These are phyloP conservation scores for Doris montereyensis DNA, from an alignment of 2,888 invertebrate genomes.

Conservation along the genomic window DNA sequence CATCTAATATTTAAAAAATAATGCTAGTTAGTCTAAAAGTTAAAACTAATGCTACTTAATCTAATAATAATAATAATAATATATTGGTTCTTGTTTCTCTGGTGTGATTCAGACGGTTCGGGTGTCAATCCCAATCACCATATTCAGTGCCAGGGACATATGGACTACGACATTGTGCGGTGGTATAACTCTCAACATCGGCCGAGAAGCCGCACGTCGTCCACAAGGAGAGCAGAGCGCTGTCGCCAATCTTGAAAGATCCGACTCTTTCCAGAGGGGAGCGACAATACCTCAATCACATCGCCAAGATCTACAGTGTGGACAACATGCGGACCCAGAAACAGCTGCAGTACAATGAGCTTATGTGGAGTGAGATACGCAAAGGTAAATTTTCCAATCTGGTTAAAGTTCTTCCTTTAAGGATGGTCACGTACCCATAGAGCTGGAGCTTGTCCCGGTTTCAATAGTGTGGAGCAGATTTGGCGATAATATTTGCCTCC, in stretches of 20 bases:
- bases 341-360: conserved; percentile 57
- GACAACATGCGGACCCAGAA: conserved; percentile 57
- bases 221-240: conserved; percentile 27
- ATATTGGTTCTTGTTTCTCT: too few relatives aligned
- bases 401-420: too few relatives aligned
- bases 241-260: conserved; percentile 45
- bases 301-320: conserved; percentile 59
- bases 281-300: conserved; percentile 57
- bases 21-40: too few relatives aligned
- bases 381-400: too few relatives aligned
- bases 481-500: too few relatives aligned
- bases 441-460: too few relatives aligned
- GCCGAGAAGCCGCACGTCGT: not conserved
- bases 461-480: too few relatives aligned
- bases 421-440: too few relatives aligned
- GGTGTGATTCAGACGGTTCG: conserved; percentile 54
- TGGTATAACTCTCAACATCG: conserved; percentile 37
- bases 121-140: conserved; percentile 57
- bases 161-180: conserved; percentile 42
- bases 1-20: too few relatives aligned
- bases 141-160: conserved; percentile 49
- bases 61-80: too few relatives aligned
- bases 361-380: conserved; percentile 52
- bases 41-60: too few relatives aligned
- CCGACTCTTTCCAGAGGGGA: conserved; percentile 53